These are phyloP conservation scores for Drosophila crucigera DNA, from an alignment of 2,888 invertebrate species.

Conservation along the genomic window DNA sequence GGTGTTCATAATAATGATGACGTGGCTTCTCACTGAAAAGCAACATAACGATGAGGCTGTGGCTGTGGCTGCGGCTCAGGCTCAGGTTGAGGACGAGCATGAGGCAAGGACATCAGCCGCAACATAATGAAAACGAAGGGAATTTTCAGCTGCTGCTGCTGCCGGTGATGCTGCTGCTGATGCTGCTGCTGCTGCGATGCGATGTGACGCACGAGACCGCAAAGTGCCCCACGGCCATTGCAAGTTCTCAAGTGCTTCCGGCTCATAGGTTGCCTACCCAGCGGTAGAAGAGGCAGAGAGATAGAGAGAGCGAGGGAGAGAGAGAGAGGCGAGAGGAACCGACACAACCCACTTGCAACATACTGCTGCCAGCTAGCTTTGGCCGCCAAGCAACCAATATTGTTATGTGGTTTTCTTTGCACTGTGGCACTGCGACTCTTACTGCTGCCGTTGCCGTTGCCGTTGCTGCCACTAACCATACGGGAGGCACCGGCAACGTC, in stretches of 20 bases:
- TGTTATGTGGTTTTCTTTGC: slow-evolving; percentile 80
- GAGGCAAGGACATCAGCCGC: slow-evolving; percentile 75
- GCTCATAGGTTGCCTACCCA: slow-evolving; percentile 76
- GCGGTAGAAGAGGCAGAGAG: slow-evolving; percentile 12
- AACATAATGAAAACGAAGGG: slow-evolving; percentile 82
- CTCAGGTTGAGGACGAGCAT: slow-evolving; percentile 23
- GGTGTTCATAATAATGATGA: slow-evolving; percentile 82
- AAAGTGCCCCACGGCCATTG: slow-evolving; percentile 75
- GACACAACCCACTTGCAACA: slow-evolving; percentile 10
- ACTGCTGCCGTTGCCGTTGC: slow-evolving; percentile 25
- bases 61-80: not conserved
- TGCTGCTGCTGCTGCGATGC: slow-evolving; percentile 38
- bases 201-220: slow-evolving; percentile 80
- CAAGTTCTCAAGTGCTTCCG: slow-evolving; percentile 81
- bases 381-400: slow-evolving; percentile 74
- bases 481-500: slow-evolving; percentile 66
- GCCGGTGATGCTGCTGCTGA: not conserved
- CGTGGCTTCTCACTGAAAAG: slow-evolving; percentile 79
- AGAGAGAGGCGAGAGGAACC: slow-evolving; percentile 1
- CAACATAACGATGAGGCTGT: slow-evolving; percentile 48
- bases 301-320: slow-evolving; percentile 1
- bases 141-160: slow-evolving; percentile 67
- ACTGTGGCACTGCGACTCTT: slow-evolving; percentile 38
- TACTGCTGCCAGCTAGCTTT: slow-evolving; percentile 21
- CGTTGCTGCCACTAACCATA: slow-evolving; percentile 67